phyloP scores from a whole-genome alignment of 1,140 invertebrate species.

The Babylonia areolata region DNA sequence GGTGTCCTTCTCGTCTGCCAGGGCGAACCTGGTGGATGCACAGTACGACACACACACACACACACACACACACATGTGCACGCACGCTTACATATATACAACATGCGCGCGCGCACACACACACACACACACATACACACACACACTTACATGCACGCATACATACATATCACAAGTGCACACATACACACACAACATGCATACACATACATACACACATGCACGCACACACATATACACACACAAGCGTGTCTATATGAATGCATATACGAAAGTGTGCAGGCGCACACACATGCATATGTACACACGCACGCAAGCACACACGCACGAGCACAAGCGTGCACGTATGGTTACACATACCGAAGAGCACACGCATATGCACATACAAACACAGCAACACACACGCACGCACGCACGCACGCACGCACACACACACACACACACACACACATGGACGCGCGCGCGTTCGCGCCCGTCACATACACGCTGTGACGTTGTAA shows the following conservation, averaged over 20 bases:
- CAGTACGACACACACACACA: neutral
- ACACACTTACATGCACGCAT: neutral
- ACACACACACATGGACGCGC: too few species aligned
- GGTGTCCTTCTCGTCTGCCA: slow-evolving; percentile 58
- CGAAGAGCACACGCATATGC: too few species aligned
- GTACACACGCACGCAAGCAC: too few species aligned
- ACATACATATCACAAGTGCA: neutral
- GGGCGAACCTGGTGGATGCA: slow-evolving; percentile 40
- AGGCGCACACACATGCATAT: neutral
- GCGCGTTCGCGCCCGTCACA: too few species aligned
- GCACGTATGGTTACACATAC: too few species aligned
- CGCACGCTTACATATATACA: neutral
- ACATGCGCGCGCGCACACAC: too few species aligned
- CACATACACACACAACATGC: neutral
- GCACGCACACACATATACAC: too few species aligned
- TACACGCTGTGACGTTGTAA: too few species aligned
- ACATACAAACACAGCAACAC: neutral
- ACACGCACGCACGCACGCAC: neutral
- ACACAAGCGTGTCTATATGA: neutral
- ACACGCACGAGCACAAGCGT: too few species aligned
- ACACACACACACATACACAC: too few species aligned
- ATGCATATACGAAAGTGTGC: neutral
- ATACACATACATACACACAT: neutral
- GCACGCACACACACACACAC: neutral
- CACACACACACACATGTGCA: neutral